A percentile compares a stretch with the other conserved stretches of the same genome.
Evolutionary conservation across 2,113 vertebrate genomes (phyloP).

Genomic region (Odobenus rosmarus): DNA sequence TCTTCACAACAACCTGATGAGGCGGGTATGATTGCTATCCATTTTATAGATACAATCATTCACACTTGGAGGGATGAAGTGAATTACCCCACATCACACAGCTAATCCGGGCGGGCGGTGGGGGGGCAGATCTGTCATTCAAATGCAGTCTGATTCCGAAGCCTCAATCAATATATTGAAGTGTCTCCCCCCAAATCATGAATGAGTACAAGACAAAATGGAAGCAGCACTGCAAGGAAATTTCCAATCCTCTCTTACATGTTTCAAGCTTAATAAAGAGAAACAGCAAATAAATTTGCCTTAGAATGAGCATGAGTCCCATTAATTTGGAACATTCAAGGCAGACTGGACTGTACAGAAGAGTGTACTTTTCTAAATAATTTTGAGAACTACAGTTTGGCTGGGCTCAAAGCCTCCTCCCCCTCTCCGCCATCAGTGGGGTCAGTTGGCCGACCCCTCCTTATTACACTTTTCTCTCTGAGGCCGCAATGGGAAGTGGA

Average conservation of each 20-base stretch:
- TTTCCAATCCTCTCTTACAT: background rate
- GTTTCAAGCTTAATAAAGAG: background rate
- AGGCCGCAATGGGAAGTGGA: background rate
- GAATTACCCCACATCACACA: background rate
- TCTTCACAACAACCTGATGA: background rate
- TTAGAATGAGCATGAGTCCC: background rate
- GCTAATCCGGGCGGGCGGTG: background rate
- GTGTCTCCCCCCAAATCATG: background rate
- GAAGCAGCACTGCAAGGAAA: background rate
- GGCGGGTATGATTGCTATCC: background rate
- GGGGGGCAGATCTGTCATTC: background rate
- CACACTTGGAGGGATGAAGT: background rate
- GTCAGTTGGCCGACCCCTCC: background rate
- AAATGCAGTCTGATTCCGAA: background rate
- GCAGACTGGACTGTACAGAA: background rate
- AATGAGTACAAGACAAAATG: background rate
- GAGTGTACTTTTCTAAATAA: background rate
- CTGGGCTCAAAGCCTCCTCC: background rate
- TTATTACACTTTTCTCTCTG: background rate
- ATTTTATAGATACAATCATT: background rate
- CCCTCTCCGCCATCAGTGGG: background rate
- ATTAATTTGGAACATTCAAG: background rate
- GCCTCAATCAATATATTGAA: background rate
- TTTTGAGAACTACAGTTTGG: background rate
- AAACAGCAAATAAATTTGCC: background rate